phyloP scores from a whole-genome alignment of 2,888 invertebrate species.

The Ectemnius cavifrons region DNA sequence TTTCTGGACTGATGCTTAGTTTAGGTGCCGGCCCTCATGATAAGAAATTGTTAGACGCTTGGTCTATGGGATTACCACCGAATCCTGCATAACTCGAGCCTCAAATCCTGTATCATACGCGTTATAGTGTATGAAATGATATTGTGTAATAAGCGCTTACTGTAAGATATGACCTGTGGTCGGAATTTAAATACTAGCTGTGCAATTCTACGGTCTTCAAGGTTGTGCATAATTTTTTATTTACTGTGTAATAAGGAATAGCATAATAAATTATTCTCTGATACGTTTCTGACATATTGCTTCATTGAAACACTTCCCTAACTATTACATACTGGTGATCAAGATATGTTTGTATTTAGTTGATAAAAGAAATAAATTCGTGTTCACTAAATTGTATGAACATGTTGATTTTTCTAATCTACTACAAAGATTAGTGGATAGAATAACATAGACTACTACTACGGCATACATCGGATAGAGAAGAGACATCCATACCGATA shows the following conservation, averaged over 20 bases:
- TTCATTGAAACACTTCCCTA: too few relatives aligned
- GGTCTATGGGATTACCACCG: slow-evolving; percentile 75
- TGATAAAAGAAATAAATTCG: too few relatives aligned
- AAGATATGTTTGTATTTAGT: too few relatives aligned
- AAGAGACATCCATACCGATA: too few relatives aligned
- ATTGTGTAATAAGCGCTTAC: slow-evolving; percentile 28
- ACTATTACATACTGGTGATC: too few relatives aligned
- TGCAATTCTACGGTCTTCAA: slow-evolving; percentile 47
- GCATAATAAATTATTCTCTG: slow-evolving; percentile 40
- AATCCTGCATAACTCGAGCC: slow-evolving; percentile 70
- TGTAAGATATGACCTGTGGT: not conserved
- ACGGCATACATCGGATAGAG: too few relatives aligned
- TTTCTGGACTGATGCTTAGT: slow-evolving; percentile 73
- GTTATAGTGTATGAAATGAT: slow-evolving; percentile 33
- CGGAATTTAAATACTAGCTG: slow-evolving; percentile 28
- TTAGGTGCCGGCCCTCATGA: slow-evolving; percentile 75
- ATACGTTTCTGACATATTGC: not conserved
- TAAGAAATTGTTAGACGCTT: slow-evolving; percentile 72
- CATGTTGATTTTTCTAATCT: too few relatives aligned
- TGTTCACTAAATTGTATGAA: too few relatives aligned
- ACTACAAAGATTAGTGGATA: too few relatives aligned
- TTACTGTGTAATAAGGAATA: slow-evolving; percentile 35
- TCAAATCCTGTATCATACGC: slow-evolving; percentile 27
- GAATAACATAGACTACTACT: too few relatives aligned
- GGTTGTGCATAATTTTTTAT: slow-evolving; percentile 57